These are phyloP conservation scores for Philhelius pedissequus DNA, from an alignment of 2,888 invertebrate species.

Conservation along the genomic window DNA sequence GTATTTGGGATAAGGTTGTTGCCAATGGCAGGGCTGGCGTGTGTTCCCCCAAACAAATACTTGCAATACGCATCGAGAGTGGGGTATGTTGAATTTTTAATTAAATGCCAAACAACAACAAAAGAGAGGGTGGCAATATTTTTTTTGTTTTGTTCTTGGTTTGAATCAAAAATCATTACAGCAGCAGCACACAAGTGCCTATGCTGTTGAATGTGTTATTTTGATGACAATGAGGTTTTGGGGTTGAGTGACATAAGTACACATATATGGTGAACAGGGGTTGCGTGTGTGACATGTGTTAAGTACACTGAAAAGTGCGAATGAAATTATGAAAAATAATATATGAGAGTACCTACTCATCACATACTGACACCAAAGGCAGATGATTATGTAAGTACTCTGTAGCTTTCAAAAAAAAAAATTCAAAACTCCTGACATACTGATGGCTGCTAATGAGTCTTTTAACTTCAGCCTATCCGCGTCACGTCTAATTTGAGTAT, in stretches of 20 bases:
- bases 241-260: conserved; percentile 43
- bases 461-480: conserved; percentile 3
- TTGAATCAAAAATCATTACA: conserved; percentile 10
- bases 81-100: conserved; percentile 64
- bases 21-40: not conserved
- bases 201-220: conserved; percentile 55
- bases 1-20: not conserved
- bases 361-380: not conserved
- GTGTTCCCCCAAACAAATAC: conserved; percentile 9
- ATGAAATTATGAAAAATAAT: conserved; percentile 43
- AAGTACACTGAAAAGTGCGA: conserved; percentile 40
- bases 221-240: conserved; percentile 60
- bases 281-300: conserved; percentile 48
- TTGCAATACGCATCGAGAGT: conserved; percentile 27
- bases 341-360: conserved; percentile 24
- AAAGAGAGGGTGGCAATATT: conserved; percentile 30
- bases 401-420: conserved; percentile 25
- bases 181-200: not conserved
- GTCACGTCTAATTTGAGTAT: not conserved
- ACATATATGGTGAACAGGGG: conserved; percentile 2
- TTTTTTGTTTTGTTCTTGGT: not conserved
- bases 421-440: conserved; percentile 25
- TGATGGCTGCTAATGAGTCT: conserved; percentile 39
- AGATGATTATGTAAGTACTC: not conserved
- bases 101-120: conserved; percentile 49